Conservation (phyloP, 2,797 vertebrate genomes). For the Pelochelys cantorii region DNA sequence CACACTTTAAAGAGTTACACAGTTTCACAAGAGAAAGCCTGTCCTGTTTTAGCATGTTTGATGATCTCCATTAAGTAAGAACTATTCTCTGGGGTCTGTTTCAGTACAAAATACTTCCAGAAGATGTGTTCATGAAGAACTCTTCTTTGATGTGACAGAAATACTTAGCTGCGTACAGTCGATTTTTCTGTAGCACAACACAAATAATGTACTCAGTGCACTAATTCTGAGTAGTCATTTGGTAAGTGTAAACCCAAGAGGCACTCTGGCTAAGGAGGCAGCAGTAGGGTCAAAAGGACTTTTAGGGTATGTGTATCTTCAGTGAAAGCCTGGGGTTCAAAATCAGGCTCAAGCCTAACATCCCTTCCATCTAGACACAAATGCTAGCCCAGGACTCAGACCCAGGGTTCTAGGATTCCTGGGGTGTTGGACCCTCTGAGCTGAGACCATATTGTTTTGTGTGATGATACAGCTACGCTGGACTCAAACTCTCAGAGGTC, state of each 20-base stretch:
- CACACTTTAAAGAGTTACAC: background rate
- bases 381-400: background rate
- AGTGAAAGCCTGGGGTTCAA: background rate
- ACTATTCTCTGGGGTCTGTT: constrained; percentile 51
- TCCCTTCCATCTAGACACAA: background rate
- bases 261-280: constrained; percentile 11
- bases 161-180: constrained; percentile 32
- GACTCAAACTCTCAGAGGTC: background rate
- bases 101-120: constrained; percentile 53
- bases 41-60: constrained; percentile 2
- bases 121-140: constrained; percentile 52
- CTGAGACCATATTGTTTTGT: background rate
- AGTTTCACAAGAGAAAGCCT: background rate
- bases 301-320: background rate
- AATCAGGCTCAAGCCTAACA: background rate
- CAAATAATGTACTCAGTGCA: constrained; percentile 26
- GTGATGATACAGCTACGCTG: background rate
- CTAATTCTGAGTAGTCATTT: constrained; percentile 18
- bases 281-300: background rate
- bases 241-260: background rate
- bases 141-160: constrained; percentile 54
- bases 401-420: background rate
- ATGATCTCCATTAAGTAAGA: constrained; percentile 43
- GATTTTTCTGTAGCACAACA: constrained; percentile 53
- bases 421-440: background rate